Evolutionary conservation across 2,888 invertebrate genomes (phyloP), one percentile per base, ranked within the genome.

Genomic region (Nemurella pictetii): DNA sequence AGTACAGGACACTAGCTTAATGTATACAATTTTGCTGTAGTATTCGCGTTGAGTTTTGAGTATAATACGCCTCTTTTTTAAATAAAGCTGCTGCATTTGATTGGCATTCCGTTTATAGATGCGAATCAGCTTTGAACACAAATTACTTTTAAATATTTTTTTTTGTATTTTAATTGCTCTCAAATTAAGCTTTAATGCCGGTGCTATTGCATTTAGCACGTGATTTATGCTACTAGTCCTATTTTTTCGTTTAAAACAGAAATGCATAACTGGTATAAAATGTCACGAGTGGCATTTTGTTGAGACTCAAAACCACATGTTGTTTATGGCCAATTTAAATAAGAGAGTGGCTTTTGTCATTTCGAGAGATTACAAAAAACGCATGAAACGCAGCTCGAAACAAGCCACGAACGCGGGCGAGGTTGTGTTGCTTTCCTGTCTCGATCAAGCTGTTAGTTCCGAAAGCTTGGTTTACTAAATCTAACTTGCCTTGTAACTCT

Each of bases 261-360:
- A 55, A 55, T 55, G 55, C 55, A 55, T 55, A 55, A 55, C 55
- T 55, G n/a, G 55, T 55, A 55, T 55, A 55, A 55, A 55, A 55
- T 55, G 55, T 55, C 55, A 55, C 9, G 55, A 55, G 55, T 20
- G 55, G 32, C 15, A 55, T 20, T 55, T 55, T 55, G 55, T 55
- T 55, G 9, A 28, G 28, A 4, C 75, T 75, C 75, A 5, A 75
- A 75, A 28, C 75, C 75, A 75, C 75, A 75, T 75, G 75, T 75
- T 75, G 55, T 55, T 75, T 75, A 75, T 75, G 75, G 75, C 27
- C 75, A 75, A 75, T 75, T 75, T 75, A 28, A 75, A 75, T 75
- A 75, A 75, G 75, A 27, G 75, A 26, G 75, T 75, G 75, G 75
- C 75, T 75, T 75, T 75, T 75, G 75, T 75, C 75, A 27, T 28